phyloP scores from a whole-genome alignment of 2,797 vertebrate species.

The Rhinophrynus dorsalis region DNA sequence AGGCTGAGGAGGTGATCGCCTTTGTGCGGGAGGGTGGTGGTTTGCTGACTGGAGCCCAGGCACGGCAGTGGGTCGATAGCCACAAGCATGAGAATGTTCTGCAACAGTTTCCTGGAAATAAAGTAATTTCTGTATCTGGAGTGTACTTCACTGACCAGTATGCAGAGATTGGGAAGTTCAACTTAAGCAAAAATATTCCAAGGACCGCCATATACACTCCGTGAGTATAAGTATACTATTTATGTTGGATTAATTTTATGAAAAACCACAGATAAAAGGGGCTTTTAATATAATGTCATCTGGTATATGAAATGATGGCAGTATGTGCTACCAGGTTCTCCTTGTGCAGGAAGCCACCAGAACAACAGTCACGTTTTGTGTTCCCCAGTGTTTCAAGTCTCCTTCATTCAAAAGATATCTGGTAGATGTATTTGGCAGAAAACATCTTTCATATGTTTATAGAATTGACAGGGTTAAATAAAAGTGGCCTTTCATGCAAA shows the following conservation, averaged over 20 bases:
- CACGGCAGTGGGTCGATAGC: constrained; percentile 61
- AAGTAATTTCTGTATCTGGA: constrained; percentile 64
- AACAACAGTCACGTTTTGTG: too few relatives aligned
- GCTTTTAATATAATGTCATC: too few relatives aligned
- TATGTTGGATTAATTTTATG: neutral
- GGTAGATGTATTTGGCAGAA: too few relatives aligned
- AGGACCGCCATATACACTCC: constrained; percentile 57
- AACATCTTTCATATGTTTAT: too few relatives aligned
- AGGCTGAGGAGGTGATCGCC: constrained; percentile 51
- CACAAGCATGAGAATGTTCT: constrained; percentile 57
- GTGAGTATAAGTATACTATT: constrained; percentile 58
- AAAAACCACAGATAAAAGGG: neutral
- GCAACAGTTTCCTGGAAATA: constrained; percentile 68
- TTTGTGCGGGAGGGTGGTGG: constrained; percentile 65
- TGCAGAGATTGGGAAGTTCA: constrained; percentile 62
- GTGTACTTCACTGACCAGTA: constrained; percentile 66
- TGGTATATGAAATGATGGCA: too few relatives aligned
- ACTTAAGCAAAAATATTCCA: constrained; percentile 65
- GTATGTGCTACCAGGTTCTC: neutral
- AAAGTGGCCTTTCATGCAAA: too few relatives aligned
- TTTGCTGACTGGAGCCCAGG: constrained; percentile 68
- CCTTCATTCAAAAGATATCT: too few relatives aligned
- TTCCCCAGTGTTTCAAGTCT: too few relatives aligned
- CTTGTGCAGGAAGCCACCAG: too few relatives aligned
- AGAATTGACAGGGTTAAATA: too few relatives aligned